Percentiles rank a stretch among this genome's conserved stretches.
These are phyloP conservation scores for Ophion slaviceki DNA, from an alignment of 2,888 invertebrate species.

Conservation along the genomic window DNA sequence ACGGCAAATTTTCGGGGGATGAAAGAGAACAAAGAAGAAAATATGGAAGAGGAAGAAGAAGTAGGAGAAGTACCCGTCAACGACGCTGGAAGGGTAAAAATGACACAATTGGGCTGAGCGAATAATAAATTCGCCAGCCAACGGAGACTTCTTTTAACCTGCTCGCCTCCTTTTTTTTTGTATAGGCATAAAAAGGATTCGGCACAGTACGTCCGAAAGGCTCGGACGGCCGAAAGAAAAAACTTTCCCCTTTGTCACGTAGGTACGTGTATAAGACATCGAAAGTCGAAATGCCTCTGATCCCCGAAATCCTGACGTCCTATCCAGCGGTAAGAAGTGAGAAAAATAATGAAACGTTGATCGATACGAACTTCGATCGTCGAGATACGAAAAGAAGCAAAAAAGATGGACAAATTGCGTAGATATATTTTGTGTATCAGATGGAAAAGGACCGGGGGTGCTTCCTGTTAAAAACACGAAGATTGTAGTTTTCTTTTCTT, in stretches of 20 bases:
- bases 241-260: background rate
- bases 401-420: background rate
- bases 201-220: background rate
- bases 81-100: background rate
- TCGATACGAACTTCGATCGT: background rate
- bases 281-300: constrained; percentile 27
- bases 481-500: background rate
- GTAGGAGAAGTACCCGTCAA: background rate
- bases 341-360: background rate
- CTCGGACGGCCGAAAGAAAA: background rate
- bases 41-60: background rate
- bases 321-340: background rate
- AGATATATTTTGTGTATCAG: constrained; percentile 22
- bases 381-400: background rate
- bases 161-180: background rate
- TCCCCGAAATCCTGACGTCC: background rate
- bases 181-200: background rate
- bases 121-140: background rate
- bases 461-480: background rate
- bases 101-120: background rate
- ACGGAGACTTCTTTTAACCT: background rate
- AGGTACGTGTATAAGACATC: constrained; percentile 14
- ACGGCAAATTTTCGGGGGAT: background rate
- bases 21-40: background rate
- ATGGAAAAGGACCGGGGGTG: background rate